Base-by-base conservation (phyloP, 2,797 vertebrate genomes). In the Alauda arvensis region DNA sequence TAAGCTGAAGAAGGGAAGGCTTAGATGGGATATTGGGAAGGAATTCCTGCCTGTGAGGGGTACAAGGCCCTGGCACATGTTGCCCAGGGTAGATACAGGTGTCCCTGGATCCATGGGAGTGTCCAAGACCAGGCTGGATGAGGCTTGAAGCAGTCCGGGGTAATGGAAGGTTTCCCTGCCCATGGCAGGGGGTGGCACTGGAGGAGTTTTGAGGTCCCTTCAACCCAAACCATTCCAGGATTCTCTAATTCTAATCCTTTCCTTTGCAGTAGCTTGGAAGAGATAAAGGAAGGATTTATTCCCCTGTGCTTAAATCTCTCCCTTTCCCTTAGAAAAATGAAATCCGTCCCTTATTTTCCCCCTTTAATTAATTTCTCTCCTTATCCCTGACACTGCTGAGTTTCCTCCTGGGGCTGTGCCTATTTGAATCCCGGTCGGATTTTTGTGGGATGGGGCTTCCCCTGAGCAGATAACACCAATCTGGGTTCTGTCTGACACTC, bases 11-110 rank as follows among this genome's bases (percentile, higher is more conserved):
- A 9, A 48, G 23, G 23, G 23, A 8, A 79, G 34, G 26, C 3
- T 10, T 12, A 5, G 31, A 2, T 49, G 26, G 46, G 42, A 67
- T 37, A 18, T 18, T 61, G 42, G 48, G 48, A 37, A 28, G 14
- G 16, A 67, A 37, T 67, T 67, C 9, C 4, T 37, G 11, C 0
- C 45, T 65, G 13, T 12, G 46, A 85, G 18, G 40, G n/a, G 4
- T 9, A 1, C 0, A 1, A 57, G 18, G 8, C 4, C 14, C 29
- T 78, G 75, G 51, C 5, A 29, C 29, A 40, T 52, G 21, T 1
- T 45, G 3, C 12, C 19, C 67, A 59, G 60, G 12, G 53, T 0
- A 85, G 67, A 14, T 66, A 60, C 16, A 60, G 20, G 46, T 78
- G 67, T 8, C 14, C 18, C 52, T 42, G 59, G 12, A 46, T 55